phyloP scores from a whole-genome alignment of 2,797 vertebrate species.

The Pseudopleuronectes americanus region DNA sequence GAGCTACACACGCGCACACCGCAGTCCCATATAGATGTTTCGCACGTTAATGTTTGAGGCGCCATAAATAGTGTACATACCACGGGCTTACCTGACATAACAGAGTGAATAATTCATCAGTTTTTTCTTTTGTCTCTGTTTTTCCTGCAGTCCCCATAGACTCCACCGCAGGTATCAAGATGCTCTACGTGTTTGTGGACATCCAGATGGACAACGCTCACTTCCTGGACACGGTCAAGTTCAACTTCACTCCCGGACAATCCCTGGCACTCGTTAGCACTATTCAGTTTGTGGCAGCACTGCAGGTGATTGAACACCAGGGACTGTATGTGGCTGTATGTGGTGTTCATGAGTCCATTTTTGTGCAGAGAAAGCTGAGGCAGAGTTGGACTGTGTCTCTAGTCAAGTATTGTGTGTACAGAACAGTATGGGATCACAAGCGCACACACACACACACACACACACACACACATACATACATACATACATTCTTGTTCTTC shows the following conservation, averaged over 20 bases:
- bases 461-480: too few species aligned
- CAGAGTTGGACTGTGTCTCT: background rate
- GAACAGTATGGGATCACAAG: slow-evolving; percentile 11
- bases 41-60: slow-evolving; percentile 39
- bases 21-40: slow-evolving; percentile 15
- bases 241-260: slow-evolving; percentile 88
- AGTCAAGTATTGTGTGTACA: slow-evolving; percentile 19
- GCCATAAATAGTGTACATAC: slow-evolving; percentile 57
- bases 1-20: slow-evolving; percentile 8
- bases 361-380: slow-evolving; percentile 1
- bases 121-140: slow-evolving; percentile 51
- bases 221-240: slow-evolving; percentile 93
- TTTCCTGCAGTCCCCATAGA: slow-evolving; percentile 91
- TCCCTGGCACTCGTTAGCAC: slow-evolving; percentile 96
- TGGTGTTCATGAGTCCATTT: background rate
- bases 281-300: slow-evolving; percentile 94
- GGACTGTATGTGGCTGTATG: background rate
- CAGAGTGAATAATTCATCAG: slow-evolving; percentile 64
- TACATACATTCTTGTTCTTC: background rate
- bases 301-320: slow-evolving; percentile 87
- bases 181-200: slow-evolving; percentile 98
- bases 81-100: slow-evolving; percentile 56
- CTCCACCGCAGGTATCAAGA: slow-evolving; percentile 89
- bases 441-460: background rate
- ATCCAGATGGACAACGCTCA: slow-evolving; percentile 95